Evolutionary conservation across 2,113 vertebrate genomes (phyloP), one percentile per base, ranked within the genome.

Genomic region (Bothrops jararaca): DNA sequence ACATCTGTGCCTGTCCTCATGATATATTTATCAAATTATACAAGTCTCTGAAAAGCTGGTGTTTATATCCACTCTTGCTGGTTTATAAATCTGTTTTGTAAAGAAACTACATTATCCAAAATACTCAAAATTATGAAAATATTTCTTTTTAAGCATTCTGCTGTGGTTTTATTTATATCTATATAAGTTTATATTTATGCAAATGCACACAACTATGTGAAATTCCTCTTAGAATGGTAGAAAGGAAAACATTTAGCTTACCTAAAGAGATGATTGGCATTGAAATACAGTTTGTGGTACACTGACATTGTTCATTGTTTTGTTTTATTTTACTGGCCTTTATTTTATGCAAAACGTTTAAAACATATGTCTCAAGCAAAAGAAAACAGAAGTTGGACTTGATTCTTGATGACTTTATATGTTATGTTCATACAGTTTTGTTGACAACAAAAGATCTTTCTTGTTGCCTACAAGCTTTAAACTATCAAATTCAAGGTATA

Each of bases 381-480:
- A 80, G 69, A 34, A 34, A 56, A 48, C n/a, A 34, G 42, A 80
- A 74, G n/a, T 74, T 80, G 74, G 74, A 7, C 18, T 39, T 22
- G 74, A 80, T 39, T 80, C 34, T 34, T 42, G 34, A 80, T 80
- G 18, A 42, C 34, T 39, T 39, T 80, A 39, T 4, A 42, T 18
- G 18, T 48, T 34, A 42, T 39, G 34, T 42, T 42, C 74, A 80
- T 39, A 22, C 6, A 80, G 18, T 15, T 80, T 80, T 80, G 34
- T 80, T 80, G 74, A 39, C 34, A 42, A 80, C 74, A 80, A 22
- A 42, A 42, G 2, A 39, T 80, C 6, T 80, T 80, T 80, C 15
- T 80, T 80, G 2, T 42, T 80, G 34, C 34, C 74, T 94, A 97
- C 94, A 54, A 92, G 95, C 95, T 95, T 94, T 91, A 90, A 93